Evolutionary conservation across 2,113 vertebrate genomes (phyloP).

Genomic region (Xiphophorus maculatus): DNA sequence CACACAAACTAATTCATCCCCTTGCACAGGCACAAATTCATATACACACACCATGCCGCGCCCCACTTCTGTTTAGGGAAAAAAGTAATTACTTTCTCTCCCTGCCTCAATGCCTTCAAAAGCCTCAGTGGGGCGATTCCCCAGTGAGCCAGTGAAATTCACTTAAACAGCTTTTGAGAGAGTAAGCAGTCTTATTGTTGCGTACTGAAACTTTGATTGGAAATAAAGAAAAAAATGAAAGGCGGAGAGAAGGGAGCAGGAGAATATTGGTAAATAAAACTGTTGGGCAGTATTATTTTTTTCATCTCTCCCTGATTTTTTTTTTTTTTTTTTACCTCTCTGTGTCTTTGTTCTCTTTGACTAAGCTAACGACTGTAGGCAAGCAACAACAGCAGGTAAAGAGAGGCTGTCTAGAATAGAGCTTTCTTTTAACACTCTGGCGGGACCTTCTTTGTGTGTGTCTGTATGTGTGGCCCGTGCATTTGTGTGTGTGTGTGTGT

Average conservation of each 20-base stretch:
- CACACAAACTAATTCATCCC: conserved; percentile 49
- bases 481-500: too few relatives aligned
- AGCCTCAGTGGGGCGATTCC: conserved; percentile 79
- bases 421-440: conserved; percentile 34
- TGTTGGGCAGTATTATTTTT: conserved; percentile 64
- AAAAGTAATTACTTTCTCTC: conserved; percentile 83
- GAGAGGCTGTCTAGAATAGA: conserved; percentile 7
- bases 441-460: background rate
- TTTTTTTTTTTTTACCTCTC: conserved; percentile 25
- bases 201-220: conserved; percentile 77
- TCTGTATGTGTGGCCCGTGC: background rate
- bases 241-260: conserved; percentile 46
- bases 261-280: conserved; percentile 72
- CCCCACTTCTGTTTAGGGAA: conserved; percentile 80
- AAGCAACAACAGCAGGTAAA: conserved; percentile 41
- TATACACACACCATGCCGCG: conserved; percentile 59
- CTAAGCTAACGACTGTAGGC: conserved; percentile 45
- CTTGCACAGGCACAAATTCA: conserved; percentile 30
- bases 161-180: conserved; percentile 83
- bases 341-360: conserved; percentile 38
- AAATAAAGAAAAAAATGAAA: conserved; percentile 63
- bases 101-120: conserved; percentile 80
- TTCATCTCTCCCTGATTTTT: conserved; percentile 1
- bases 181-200: conserved; percentile 82
- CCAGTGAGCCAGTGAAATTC: conserved; percentile 79